Conservation (phyloP, 2,797 vertebrate genomes). For the Phoeniculus purpureus region DNA sequence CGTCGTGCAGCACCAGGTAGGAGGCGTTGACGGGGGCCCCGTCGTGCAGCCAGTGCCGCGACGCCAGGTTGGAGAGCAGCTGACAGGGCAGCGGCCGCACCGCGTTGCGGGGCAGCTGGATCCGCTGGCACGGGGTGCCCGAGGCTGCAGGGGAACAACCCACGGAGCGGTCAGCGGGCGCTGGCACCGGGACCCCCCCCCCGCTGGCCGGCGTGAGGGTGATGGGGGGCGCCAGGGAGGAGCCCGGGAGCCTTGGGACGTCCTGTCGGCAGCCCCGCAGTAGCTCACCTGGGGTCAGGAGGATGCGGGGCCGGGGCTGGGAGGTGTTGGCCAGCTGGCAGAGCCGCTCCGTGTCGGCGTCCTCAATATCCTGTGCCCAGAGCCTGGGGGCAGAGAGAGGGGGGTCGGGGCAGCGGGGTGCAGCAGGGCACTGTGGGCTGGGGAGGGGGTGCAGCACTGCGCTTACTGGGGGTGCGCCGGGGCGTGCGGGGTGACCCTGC, state of each 20-base stretch:
- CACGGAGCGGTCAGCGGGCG: rapidly evolving
- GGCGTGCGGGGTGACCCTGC: background rate
- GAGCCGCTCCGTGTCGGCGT: constrained; percentile 76
- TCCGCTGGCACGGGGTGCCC: constrained; percentile 76
- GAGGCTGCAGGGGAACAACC: constrained; percentile 67
- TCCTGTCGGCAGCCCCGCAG: rapidly evolving
- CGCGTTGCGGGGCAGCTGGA: constrained; percentile 85
- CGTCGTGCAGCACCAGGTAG: constrained; percentile 83
- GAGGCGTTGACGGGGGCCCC: constrained; percentile 79
- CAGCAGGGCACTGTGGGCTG: rapidly evolving
- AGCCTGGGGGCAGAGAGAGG: constrained; percentile 74
- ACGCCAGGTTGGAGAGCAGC: constrained; percentile 91
- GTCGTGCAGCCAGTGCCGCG: constrained; percentile 85
- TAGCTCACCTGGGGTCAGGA: constrained; percentile 69
- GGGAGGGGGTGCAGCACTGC: background rate
- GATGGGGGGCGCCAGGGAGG: background rate
- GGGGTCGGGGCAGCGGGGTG: background rate
- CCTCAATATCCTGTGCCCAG: constrained; percentile 90
- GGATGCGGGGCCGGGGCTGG: constrained; percentile 44
- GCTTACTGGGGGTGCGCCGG: constrained; percentile 47
- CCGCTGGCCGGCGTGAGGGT: rapidly evolving
- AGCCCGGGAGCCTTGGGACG: rapidly evolving
- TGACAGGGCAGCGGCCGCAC: constrained; percentile 88
- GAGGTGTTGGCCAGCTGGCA: constrained; percentile 63
- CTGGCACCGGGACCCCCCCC: rapidly evolving